These are phyloP conservation scores for Bettongia penicillata DNA, from an alignment of 2,113 vertebrate species.

Conservation along the genomic window DNA sequence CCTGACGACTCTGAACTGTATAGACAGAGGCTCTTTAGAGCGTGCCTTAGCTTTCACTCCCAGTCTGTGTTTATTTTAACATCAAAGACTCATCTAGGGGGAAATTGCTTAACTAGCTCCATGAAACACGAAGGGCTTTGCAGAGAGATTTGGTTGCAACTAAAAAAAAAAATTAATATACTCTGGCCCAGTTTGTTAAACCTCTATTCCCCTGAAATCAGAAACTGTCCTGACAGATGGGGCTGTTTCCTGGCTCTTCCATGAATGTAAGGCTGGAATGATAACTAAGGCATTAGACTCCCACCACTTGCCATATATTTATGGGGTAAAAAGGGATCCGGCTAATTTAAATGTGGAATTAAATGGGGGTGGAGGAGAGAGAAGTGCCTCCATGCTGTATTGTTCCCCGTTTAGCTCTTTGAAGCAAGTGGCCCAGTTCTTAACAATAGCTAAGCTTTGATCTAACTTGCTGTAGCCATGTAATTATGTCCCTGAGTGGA, in stretches of 20 bases:
- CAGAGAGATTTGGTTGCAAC: constrained; percentile 60
- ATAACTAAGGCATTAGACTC: constrained; percentile 69
- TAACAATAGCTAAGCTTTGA: constrained; percentile 74
- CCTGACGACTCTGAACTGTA: neutral
- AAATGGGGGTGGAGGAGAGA: constrained; percentile 50
- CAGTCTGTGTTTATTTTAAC: constrained; percentile 60
- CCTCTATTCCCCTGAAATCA: constrained; percentile 58
- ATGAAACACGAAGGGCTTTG: constrained; percentile 64
- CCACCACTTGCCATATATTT: constrained; percentile 72
- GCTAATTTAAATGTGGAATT: constrained; percentile 76
- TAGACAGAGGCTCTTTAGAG: constrained; percentile 33
- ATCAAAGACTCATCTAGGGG: constrained; percentile 64
- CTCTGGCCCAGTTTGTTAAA: constrained; percentile 43
- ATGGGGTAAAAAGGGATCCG: constrained; percentile 70
- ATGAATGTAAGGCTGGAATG: constrained; percentile 62
- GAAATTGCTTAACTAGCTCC: constrained; percentile 56
- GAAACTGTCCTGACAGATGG: constrained; percentile 69
- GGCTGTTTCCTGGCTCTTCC: constrained; percentile 70
- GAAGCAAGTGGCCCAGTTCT: constrained; percentile 71
- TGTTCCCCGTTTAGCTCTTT: constrained; percentile 68
- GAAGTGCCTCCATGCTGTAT: constrained; percentile 43
- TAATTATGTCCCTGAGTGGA: constrained; percentile 79
- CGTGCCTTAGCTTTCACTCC: constrained; percentile 18
- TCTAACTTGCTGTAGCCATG: constrained; percentile 80
- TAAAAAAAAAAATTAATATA: constrained; percentile 30